Percentiles rank a stretch among this genome's conserved stretches.
phyloP scores from a whole-genome alignment of 2,113 vertebrate species.

The Oenanthe melanoleuca region DNA sequence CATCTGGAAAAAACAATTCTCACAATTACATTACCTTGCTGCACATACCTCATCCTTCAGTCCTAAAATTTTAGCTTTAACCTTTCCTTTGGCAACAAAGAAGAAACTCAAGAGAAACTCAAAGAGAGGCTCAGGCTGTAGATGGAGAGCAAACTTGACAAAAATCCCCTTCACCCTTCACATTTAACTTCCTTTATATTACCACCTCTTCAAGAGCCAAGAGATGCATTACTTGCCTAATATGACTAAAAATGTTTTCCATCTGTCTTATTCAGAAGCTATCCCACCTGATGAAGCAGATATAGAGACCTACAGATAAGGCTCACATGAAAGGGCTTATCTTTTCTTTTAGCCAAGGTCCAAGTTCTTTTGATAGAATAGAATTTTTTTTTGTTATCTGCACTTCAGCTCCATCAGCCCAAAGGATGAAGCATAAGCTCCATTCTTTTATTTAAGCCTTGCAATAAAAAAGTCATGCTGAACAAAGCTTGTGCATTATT shows the following conservation, averaged over 20 bases:
- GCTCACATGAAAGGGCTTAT: constrained; percentile 5
- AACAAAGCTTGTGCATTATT: background rate
- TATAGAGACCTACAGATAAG: constrained; percentile 4
- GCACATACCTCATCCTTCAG: background rate
- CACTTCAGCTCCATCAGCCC: background rate
- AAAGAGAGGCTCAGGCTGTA: background rate
- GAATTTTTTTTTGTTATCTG: background rate
- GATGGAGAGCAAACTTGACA: background rate
- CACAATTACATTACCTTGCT: background rate
- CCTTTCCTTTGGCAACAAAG: background rate
- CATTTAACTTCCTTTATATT: background rate
- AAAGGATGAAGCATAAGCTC: constrained; percentile 2
- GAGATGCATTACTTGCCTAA: background rate
- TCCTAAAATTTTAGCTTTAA: background rate
- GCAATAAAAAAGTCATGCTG: constrained; percentile 21
- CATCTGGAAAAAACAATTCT: background rate
- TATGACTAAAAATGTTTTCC: background rate
- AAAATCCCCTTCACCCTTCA: background rate
- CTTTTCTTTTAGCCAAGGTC: constrained; percentile 13
- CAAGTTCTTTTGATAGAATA: background rate
- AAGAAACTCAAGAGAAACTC: background rate
- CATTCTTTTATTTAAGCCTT: background rate
- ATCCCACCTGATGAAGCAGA: constrained; percentile 21
- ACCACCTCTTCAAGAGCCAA: background rate
- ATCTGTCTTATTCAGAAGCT: constrained; percentile 13